These are phyloP conservation scores for Anarhynchus alexandrinus DNA, from an alignment of 2,113 vertebrate genomes.

Conservation along the genomic window DNA sequence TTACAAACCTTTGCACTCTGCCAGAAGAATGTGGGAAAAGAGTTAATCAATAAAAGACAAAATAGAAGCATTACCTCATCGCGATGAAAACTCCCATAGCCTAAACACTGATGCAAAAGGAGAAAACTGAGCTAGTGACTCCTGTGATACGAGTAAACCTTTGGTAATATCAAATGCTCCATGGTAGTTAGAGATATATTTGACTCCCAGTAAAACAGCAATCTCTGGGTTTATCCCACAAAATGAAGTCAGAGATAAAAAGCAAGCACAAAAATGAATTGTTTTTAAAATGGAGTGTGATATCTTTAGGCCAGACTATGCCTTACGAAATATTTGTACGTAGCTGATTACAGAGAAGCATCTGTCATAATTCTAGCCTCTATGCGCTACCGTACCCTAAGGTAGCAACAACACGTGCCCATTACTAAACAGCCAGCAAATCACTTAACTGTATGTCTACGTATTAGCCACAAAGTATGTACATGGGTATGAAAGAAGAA, in stretches of 20 bases:
- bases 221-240: conserved; percentile 7
- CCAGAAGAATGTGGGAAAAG: conserved; percentile 58
- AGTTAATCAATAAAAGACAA: conserved; percentile 62
- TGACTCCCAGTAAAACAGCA: not conserved
- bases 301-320: conserved; percentile 1
- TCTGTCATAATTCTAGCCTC: not conserved
- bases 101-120: conserved; percentile 48
- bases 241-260: not conserved
- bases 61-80: conserved; percentile 64
- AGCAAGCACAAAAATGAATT: not conserved
- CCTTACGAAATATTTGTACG: not conserved
- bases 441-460: not conserved
- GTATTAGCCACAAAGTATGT: not conserved
- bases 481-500: not conserved
- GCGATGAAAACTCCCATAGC: conserved; percentile 2
- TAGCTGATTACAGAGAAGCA: not conserved
- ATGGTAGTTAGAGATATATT: not conserved
- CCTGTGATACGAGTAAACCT: not conserved
- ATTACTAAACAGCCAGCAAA: not conserved
- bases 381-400: not conserved
- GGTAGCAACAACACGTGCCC: not conserved
- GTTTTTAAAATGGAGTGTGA: not conserved
- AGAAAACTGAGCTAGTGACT: conserved; percentile 15
- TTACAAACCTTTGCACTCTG: conserved; percentile 43
- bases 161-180: not conserved